phyloP scores from a whole-genome alignment of 2,888 invertebrate species.

The Cartodere bifasciata region DNA sequence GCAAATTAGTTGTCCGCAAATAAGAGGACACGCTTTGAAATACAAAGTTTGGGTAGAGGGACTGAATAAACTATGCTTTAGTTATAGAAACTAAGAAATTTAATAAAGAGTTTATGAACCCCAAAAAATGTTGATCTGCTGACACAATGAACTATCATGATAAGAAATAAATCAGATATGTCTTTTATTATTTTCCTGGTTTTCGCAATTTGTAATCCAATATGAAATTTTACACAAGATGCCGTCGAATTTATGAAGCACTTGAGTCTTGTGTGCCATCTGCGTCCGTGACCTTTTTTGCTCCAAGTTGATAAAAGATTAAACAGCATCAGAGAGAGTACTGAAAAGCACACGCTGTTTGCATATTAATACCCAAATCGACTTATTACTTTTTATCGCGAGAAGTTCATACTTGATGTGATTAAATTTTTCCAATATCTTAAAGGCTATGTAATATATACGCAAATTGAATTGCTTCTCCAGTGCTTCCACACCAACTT shows the following conservation, averaged over 20 bases:
- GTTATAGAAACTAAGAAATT: no score
- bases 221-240: constrained; percentile 30
- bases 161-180: constrained; percentile 22
- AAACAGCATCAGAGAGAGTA: constrained; percentile 16
- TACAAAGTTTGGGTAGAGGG: no score
- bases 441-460: no score
- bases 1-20: no score
- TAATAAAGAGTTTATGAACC: no score
- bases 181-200: constrained; percentile 20
- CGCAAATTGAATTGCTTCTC: no score
- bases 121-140: constrained; percentile 3
- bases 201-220: constrained; percentile 22
- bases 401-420: no score
- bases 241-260: constrained; percentile 30
- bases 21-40: no score
- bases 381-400: constrained; percentile 18
- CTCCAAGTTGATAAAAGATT: constrained; percentile 19
- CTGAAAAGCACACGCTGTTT: constrained; percentile 15
- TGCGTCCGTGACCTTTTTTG: constrained; percentile 21
- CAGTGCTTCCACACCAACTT: no score
- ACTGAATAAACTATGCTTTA: no score
- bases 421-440: no score
- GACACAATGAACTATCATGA: no score
- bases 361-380: constrained; percentile 20
- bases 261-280: constrained; percentile 25